phyloP scores from a whole-genome alignment of 2,113 vertebrate genomes.

The Rhodinocichla rosea region DNA sequence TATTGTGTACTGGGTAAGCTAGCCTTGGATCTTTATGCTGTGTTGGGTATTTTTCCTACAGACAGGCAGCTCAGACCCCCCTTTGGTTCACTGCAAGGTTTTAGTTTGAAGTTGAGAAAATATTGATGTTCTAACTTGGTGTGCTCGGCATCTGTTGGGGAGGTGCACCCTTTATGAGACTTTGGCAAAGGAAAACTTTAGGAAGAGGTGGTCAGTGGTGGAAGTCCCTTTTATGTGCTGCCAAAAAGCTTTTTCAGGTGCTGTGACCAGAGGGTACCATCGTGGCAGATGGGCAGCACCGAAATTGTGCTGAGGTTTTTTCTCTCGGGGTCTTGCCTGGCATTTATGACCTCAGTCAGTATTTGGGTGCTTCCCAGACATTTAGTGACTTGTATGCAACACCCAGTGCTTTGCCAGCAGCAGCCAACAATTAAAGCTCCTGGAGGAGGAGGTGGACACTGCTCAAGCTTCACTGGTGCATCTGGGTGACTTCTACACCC shows the following conservation, averaged over 20 bases:
- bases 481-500: neutral
- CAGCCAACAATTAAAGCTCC: neutral
- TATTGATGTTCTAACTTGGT: neutral
- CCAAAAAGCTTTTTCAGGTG: neutral
- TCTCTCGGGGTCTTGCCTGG: neutral
- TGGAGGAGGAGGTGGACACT: neutral
- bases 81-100: neutral
- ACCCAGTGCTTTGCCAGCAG: neutral
- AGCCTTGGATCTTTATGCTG: neutral
- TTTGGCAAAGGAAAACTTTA: neutral
- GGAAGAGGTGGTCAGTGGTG: neutral
- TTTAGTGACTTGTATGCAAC: neutral
- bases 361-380: neutral
- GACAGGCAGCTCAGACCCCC: fast-evolving
- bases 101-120: neutral
- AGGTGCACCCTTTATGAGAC: neutral
- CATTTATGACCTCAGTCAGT: neutral
- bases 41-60: neutral
- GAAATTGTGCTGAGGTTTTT: neutral
- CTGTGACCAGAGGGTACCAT: neutral
- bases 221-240: neutral
- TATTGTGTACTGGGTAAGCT: neutral
- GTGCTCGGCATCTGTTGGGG: neutral
- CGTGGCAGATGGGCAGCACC: neutral
- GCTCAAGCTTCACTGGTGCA: neutral